A percentile compares a stretch with the other conserved stretches of the same genome.
These are phyloP conservation scores for Clanis bilineata DNA, from an alignment of 2,888 invertebrate species.

Conservation along the genomic window DNA sequence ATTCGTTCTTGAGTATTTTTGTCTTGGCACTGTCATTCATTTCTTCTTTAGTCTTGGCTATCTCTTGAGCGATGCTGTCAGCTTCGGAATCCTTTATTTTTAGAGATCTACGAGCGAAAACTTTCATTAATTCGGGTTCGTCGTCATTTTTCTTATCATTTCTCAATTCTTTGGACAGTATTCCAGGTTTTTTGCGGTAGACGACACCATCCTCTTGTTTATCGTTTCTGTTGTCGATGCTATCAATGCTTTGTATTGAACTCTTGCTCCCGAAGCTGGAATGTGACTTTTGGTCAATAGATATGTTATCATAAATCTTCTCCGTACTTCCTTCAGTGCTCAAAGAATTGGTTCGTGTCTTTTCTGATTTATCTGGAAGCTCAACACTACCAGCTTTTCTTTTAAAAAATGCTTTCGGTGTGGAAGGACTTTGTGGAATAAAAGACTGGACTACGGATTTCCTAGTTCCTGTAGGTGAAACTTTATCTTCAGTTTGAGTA, in stretches of 20 bases:
- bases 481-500: slow-evolving; percentile 48
- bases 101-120: slow-evolving; percentile 90
- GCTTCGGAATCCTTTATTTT: slow-evolving; percentile 89
- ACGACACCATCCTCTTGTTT: slow-evolving; percentile 76
- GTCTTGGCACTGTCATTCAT: slow-evolving; percentile 50
- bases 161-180: slow-evolving; percentile 62
- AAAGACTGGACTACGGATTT: slow-evolving; percentile 42
- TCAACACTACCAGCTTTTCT: slow-evolving; percentile 82
- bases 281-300: slow-evolving; percentile 72
- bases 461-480: slow-evolving; percentile 45
- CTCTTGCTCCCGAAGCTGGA: slow-evolving; percentile 77
- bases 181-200: slow-evolving; percentile 80
- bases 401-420: slow-evolving; percentile 76
- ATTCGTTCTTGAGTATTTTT: slow-evolving; percentile 69
- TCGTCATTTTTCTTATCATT: slow-evolving; percentile 82
- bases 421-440: slow-evolving; percentile 62
- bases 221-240: slow-evolving; percentile 68
- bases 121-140: slow-evolving; percentile 91
- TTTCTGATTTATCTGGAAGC: slow-evolving; percentile 69
- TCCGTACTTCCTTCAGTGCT: slow-evolving; percentile 73
- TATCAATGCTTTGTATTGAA: slow-evolving; percentile 74
- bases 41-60: slow-evolving; percentile 71
- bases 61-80: slow-evolving; percentile 82
- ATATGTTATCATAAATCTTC: slow-evolving; percentile 72
- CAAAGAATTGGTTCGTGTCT: slow-evolving; percentile 63